Conservation (phyloP, 1,140 invertebrate genomes). For the Cephus cinctus region DNA sequence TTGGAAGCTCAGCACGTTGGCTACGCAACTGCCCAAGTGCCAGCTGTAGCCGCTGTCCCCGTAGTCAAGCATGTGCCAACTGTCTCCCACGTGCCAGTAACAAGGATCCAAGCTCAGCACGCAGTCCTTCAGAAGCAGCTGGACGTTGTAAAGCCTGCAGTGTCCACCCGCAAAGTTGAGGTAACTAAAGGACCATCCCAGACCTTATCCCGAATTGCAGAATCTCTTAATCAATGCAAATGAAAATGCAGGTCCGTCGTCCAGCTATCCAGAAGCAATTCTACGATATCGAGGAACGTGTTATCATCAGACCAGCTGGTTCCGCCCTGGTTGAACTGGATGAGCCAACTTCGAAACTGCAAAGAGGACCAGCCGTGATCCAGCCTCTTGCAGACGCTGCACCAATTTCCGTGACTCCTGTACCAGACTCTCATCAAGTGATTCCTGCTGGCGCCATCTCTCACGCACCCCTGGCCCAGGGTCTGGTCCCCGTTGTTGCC, state of each 20-base stretch:
- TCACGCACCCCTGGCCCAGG: conserved; percentile 14
- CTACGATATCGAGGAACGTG: conserved; percentile 66
- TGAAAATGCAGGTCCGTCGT: conserved; percentile 57
- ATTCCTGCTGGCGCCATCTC: conserved; percentile 11
- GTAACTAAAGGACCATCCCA: conserved; percentile 22
- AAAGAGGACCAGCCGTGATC: conserved; percentile 56
- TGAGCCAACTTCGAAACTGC: conserved; percentile 61
- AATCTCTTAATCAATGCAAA: conserved; percentile 1
- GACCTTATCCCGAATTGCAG: not conserved
- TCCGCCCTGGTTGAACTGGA: conserved; percentile 63
- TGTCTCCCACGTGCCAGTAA: conserved; percentile 57
- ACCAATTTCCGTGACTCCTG: conserved; percentile 7
- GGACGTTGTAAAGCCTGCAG: conserved; percentile 57
- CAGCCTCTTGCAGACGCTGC: conserved; percentile 34
- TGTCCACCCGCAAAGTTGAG: conserved; percentile 54
- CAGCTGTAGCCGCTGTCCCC: conserved; percentile 49
- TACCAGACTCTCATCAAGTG: conserved; percentile 19
- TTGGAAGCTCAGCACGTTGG: conserved; percentile 42
- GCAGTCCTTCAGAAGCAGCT: conserved; percentile 57
- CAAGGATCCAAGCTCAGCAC: conserved; percentile 55
- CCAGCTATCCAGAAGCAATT: conserved; percentile 68
- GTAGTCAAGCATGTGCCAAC: conserved; percentile 55
- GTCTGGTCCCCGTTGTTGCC: conserved; percentile 21
- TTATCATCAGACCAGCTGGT: conserved; percentile 63
- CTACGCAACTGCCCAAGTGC: conserved; percentile 40